These are phyloP conservation scores for Tetraodon nigroviridis DNA, from an alignment of 2,113 vertebrate species.

Conservation along the genomic window DNA sequence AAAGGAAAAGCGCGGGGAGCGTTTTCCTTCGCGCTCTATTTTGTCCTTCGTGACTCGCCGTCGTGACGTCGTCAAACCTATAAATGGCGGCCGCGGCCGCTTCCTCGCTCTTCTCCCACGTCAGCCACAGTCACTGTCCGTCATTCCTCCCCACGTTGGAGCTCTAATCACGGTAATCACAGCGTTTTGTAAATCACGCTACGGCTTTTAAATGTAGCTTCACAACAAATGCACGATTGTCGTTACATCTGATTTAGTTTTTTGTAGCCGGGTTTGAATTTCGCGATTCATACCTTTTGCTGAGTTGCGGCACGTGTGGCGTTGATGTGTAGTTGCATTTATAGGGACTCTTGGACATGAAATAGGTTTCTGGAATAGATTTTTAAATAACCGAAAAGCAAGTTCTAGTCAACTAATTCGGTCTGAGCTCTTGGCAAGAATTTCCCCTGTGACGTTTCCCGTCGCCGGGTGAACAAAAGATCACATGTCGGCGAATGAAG, in stretches of 20 bases:
- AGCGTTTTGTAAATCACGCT: not conserved
- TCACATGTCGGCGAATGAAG: constrained; percentile 27
- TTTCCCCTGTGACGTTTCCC: not conserved
- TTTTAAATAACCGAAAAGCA: not conserved
- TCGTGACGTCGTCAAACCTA: constrained; percentile 2
- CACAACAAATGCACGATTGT: too few relatives aligned
- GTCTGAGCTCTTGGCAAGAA: not conserved
- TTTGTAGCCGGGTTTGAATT: too few relatives aligned
- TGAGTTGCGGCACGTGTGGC: too few relatives aligned
- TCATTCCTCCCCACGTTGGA: not conserved
- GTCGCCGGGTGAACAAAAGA: constrained; percentile 26
- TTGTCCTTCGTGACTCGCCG: constrained; percentile 33
- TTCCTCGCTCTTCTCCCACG: constrained; percentile 19
- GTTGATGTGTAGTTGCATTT: too few relatives aligned
- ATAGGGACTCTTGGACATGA: too few relatives aligned
- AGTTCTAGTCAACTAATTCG: not conserved
- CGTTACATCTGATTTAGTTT: too few relatives aligned
- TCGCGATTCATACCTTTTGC: too few relatives aligned
- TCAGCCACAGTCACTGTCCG: not conserved
- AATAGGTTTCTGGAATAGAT: too few relatives aligned
- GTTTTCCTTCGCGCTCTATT: not conserved
- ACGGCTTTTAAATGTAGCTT: not conserved
- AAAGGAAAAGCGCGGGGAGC: not conserved
- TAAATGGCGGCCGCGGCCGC: constrained; percentile 11
- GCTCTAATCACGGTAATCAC: not conserved